phyloP scores from a whole-genome alignment of 2,113 vertebrate species.

The Eira barbara region DNA sequence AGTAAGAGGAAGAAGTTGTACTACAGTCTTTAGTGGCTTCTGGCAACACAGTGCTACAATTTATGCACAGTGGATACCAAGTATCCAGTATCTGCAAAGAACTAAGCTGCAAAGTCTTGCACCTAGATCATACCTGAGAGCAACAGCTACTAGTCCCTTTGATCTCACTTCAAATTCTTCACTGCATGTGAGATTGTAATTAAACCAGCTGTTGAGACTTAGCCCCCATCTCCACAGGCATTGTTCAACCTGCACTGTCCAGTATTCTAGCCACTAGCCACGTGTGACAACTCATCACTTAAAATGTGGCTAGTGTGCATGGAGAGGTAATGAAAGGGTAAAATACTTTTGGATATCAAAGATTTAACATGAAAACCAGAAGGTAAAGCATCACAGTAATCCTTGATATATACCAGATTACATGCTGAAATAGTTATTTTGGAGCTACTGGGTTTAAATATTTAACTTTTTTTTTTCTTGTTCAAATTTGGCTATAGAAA shows the following conservation, averaged over 20 bases:
- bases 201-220: background rate
- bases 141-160: background rate
- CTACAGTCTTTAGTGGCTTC: background rate
- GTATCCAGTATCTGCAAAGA: background rate
- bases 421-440: conserved; percentile 20
- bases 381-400: background rate
- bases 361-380: background rate
- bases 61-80: background rate
- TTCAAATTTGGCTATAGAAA: background rate
- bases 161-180: background rate
- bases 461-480: background rate
- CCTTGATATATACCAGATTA: background rate
- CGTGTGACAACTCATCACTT: background rate
- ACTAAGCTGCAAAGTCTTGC: background rate
- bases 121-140: background rate
- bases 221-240: background rate
- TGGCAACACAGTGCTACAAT: background rate
- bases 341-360: background rate
- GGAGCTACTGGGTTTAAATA: background rate
- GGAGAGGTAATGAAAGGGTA: background rate
- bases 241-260: background rate
- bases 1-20: background rate
- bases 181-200: background rate
- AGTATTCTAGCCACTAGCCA: background rate
- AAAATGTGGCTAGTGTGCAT: background rate